Evolutionary conservation across 2,797 vertebrate species (phyloP), one percentile per base, ranked within the genome.

Genomic region (Pogonophryne albipinna): DNA sequence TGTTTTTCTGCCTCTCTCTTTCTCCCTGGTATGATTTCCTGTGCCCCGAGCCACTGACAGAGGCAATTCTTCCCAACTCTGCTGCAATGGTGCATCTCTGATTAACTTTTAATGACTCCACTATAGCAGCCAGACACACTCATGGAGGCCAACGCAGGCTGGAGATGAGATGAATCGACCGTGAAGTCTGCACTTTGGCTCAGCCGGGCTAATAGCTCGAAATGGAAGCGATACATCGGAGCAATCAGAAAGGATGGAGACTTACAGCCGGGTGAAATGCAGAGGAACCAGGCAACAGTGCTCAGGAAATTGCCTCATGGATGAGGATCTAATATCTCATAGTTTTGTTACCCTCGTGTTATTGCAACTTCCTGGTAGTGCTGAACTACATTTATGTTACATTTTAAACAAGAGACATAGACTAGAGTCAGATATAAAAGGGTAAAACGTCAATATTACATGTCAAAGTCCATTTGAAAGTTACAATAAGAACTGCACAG

Each of bases 41-140:
- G 84, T 86, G 90, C 91, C 92, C 66, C 58, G 74, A 92, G 93
- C 91, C 90, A 91, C 87, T 91, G 89, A 93, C 91, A 91, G 84
- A 92, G 84, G 84, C 87, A 91, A 91, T 91, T 91, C 87, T 89
- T 84, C 59, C 87, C 75, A 83, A 84, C 83, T 91, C 87, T 79
- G 76, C 85, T 89, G 90, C 90, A 90, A 86, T 80, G 90, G 78
- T 88, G 91, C 88, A 85, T 91, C 85, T 88, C 84, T 90, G 90
- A 93, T 94, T 88, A 92, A 92, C 88, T 91, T 93, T 94, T 93
- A 89, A 93, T 92, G 90, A 87, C 84, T 89, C 68, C 76, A 80
- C 78, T 87, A 66, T 79, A 82, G 79, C 85, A 80, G 72, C 55
- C 79, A 76, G 50, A 74, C 78, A 87, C 80, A 58, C 66, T 71